Percentiles rank a stretch among this genome's conserved stretches.
These are phyloP conservation scores for Onchidella celtica DNA, from an alignment of 2,888 invertebrate species.

Conservation along the genomic window DNA sequence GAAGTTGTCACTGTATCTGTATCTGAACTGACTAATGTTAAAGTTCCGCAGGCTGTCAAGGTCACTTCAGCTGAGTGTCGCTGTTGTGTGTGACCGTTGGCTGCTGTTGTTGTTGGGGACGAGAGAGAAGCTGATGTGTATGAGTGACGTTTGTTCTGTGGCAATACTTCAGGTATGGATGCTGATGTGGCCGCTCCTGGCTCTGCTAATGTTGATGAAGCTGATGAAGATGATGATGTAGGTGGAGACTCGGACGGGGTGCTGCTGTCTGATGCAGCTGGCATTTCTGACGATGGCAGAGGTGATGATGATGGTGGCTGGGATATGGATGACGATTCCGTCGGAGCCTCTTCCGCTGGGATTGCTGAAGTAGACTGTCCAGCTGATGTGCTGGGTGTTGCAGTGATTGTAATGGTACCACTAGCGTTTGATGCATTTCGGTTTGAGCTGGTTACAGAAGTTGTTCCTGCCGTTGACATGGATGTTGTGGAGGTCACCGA, in stretches of 20 bases:
- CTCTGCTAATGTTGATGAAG: neutral
- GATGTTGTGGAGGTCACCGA: constrained; percentile 62
- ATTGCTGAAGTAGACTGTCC: neutral
- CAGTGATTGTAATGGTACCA: neutral
- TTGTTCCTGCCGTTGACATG: constrained; percentile 53
- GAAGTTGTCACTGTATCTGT: neutral
- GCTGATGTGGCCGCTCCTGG: neutral
- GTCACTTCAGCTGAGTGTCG: constrained; percentile 42
- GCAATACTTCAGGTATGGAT: constrained; percentile 9
- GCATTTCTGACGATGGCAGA: neutral
- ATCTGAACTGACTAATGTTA: constrained; percentile 32
- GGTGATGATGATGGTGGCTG: neutral
- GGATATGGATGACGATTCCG: neutral
- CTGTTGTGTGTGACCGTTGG: constrained; percentile 20
- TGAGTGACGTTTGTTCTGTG: constrained; percentile 66
- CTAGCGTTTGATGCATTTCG: constrained; percentile 23
- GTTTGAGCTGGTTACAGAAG: constrained; percentile 21
- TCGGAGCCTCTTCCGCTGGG: neutral
- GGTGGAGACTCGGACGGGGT: neutral
- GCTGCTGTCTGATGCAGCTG: neutral
- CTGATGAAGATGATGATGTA: neutral
- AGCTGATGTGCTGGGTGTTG: neutral
- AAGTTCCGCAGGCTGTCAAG: neutral
- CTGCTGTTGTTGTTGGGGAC: constrained; percentile 49
- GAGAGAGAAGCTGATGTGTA: constrained; percentile 60